Conservation (phyloP, 2,797 vertebrate genomes). For the Myotis planiceps region DNA sequence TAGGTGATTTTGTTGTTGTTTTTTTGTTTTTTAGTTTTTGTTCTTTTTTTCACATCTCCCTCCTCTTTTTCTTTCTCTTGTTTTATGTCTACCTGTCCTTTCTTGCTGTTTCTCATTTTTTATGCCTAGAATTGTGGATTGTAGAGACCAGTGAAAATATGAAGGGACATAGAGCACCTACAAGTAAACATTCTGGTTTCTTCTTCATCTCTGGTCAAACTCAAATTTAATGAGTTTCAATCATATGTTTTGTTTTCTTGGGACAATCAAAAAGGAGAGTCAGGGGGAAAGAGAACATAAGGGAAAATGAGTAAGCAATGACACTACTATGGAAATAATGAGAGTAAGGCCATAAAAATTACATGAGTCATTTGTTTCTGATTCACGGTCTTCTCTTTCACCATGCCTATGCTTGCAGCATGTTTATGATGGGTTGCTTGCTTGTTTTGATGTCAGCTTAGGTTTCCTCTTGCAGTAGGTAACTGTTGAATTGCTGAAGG, state of each 20-base stretch:
- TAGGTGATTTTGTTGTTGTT: neutral
- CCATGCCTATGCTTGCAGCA: slow-evolving; percentile 25
- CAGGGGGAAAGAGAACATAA: neutral
- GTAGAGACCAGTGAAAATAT: neutral
- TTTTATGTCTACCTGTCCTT: neutral
- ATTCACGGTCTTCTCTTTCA: neutral
- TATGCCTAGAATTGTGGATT: neutral
- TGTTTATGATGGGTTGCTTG: slow-evolving; percentile 8
- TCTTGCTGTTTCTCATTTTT: neutral
- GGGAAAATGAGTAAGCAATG: slow-evolving; percentile 6
- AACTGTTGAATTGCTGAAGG: neutral
- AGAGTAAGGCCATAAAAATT: neutral
- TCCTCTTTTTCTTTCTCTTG: neutral
- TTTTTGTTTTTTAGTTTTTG: neutral
- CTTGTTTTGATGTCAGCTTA: neutral
- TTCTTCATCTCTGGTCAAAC: neutral
- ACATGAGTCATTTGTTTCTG: slow-evolving; percentile 22
- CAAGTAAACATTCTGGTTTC: neutral
- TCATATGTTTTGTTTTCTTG: neutral
- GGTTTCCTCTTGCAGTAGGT: neutral
- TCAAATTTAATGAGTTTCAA: neutral
- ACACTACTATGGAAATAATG: neutral
- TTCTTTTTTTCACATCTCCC: neutral
- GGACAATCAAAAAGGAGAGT: neutral
- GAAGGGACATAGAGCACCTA: neutral